Conservation (phyloP, 2,113 vertebrate species). For the Crotalus horridus region DNA sequence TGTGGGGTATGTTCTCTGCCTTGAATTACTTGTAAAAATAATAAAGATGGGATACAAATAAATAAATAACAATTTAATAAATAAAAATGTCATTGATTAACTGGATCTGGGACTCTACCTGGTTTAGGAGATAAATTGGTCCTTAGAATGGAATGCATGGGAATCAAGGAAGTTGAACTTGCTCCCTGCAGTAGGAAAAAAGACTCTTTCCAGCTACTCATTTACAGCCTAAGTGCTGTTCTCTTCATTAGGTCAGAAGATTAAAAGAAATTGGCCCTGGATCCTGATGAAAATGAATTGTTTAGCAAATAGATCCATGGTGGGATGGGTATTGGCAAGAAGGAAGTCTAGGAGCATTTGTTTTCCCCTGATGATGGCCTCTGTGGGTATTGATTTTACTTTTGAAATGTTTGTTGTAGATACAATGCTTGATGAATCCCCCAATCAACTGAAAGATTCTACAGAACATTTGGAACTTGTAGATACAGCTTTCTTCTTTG, state of each 20-base stretch:
- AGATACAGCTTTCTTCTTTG: slow-evolving; percentile 77
- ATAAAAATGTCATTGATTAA: not conserved
- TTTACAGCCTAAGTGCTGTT: not conserved
- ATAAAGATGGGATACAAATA: not conserved
- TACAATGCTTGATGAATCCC: slow-evolving; percentile 67
- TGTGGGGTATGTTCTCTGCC: not conserved
- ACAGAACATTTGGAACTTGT: slow-evolving; percentile 68
- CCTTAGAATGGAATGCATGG: not conserved
- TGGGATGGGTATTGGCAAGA: not conserved
- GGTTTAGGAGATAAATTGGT: not conserved
- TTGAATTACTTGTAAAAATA: not conserved
- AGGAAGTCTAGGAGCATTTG: not conserved
- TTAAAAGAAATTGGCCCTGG: not conserved
- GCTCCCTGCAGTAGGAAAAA: not conserved
- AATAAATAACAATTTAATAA: not conserved
- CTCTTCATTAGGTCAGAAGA: not conserved
- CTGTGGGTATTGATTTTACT: not conserved
- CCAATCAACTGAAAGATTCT: slow-evolving; percentile 71
- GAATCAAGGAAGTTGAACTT: not conserved
- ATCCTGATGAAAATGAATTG: not conserved
- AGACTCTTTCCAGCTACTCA: not conserved
- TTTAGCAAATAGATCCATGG: not conserved
- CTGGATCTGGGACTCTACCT: not conserved
- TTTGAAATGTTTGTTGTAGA: slow-evolving; percentile 54
- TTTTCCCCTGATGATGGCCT: not conserved